Conservation (phyloP, 1,140 invertebrate genomes). For the Procambarus clarkii region DNA sequence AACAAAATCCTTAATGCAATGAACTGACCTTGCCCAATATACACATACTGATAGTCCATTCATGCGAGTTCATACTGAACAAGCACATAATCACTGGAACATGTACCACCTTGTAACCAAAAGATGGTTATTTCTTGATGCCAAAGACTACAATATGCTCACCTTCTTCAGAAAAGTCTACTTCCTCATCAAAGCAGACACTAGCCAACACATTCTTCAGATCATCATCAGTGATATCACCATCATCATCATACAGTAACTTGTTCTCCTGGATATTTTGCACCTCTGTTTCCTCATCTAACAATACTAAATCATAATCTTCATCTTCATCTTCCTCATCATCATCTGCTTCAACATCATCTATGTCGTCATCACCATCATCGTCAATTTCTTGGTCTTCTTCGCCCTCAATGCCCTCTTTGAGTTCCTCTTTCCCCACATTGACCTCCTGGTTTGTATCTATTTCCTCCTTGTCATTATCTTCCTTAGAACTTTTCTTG, state of each 20-base stretch:
- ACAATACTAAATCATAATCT: not conserved
- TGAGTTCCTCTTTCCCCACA: not conserved
- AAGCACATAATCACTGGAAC: no score
- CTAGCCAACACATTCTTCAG: constrained; percentile 51
- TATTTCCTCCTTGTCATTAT: not conserved
- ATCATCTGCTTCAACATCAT: constrained; percentile 10
- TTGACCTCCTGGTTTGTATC: not conserved
- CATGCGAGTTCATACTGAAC: no score
- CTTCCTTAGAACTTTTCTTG: not conserved
- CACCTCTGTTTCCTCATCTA: constrained; percentile 5
- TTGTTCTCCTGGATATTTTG: not conserved
- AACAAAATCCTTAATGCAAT: no score
- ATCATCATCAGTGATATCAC: constrained; percentile 52
- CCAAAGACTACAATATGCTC: no score
- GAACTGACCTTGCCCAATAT: no score
- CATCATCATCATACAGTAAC: constrained; percentile 31
- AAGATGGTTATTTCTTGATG: no score
- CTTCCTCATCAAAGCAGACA: constrained; percentile 48
- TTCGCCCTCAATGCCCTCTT: constrained; percentile 1
- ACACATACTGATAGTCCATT: no score
- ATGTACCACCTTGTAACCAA: no score
- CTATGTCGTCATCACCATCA: constrained; percentile 12
- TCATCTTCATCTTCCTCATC: constrained; percentile 13
- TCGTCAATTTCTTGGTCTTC: constrained; percentile 20
- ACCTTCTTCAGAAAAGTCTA: constrained; percentile 58